Conservation (phyloP, 1,140 invertebrate genomes). For the Leptestheria dahalacensis region DNA sequence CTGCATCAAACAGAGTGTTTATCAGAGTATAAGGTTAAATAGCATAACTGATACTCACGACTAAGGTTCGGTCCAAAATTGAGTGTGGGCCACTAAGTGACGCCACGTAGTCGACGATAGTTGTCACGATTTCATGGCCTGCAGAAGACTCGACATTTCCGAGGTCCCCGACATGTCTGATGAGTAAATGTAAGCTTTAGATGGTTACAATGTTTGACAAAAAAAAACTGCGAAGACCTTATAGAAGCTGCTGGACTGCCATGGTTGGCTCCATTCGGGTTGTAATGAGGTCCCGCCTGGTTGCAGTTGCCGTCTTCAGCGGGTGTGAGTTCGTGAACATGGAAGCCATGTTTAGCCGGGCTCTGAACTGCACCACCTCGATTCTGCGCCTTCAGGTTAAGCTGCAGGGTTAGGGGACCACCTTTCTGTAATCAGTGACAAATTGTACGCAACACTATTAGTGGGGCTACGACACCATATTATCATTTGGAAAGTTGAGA, state of each 20-base stretch:
- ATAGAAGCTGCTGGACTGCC: constrained; percentile 57
- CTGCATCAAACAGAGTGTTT: neutral
- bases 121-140: constrained; percentile 26
- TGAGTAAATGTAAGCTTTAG: neutral
- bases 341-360: constrained; percentile 9
- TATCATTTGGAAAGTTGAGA: neutral
- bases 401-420: neutral
- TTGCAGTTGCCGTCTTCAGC: constrained; percentile 11
- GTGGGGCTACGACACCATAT: no score
- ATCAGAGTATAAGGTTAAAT: no score
- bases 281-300: constrained; percentile 84
- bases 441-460: neutral
- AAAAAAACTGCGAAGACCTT: neutral
- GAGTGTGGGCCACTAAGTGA: constrained; percentile 23
- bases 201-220: neutral
- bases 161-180: constrained; percentile 32
- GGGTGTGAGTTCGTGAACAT: constrained; percentile 10
- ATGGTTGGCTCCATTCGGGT: constrained; percentile 70
- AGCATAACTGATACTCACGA: constrained; percentile 1
- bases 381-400: neutral
- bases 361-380: neutral
- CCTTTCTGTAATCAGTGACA: neutral
- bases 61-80: constrained; percentile 10
- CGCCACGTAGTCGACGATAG: constrained; percentile 28
- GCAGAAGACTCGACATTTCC: constrained; percentile 32